Base-by-base conservation (phyloP, 2,113 vertebrate species). In the Aegypius monachus region DNA sequence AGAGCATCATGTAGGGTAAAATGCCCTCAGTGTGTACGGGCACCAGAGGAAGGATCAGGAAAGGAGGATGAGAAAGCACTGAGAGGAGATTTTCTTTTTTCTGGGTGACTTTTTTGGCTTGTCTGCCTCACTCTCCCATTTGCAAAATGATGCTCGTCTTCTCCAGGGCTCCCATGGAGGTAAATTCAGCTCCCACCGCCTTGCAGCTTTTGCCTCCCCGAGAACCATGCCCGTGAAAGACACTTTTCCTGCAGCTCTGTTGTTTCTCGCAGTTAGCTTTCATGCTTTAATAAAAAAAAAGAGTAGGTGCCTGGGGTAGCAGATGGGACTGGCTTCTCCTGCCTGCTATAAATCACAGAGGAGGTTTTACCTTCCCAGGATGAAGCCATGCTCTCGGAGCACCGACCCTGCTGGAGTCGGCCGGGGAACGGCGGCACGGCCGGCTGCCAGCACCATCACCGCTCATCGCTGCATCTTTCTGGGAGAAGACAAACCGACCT, bases 251-350 rank as follows among this genome's bases (percentile, higher is more conserved):
- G 75, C 86, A 81, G 72, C 83, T 58, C 80, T 66, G 55, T 66
- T 90, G 34, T 88, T 92, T 86, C 86, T 91, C 86, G 4, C 88
- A 67, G 67, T 67, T 38, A 32, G 58, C 47, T 88, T 67, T 78
- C 88, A 42, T 63, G 67, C 56, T 84, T 86, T 86, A 87, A 79
- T 38, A 14, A 67, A 63, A 34, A 27, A 25, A 1, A 34, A 42
- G 48, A 68, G 62, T 62, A 67, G 50, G 67, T 94, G 82, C 80
- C 83, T 58, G 38, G 79, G 55, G 88, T 86, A 70, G 88, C 86
- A 95, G 82, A 95, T 88, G 86, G 86, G 83, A 66, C 80, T 40
- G 22, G 75, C 45, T 92, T 65, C 38, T 91, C 81, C 92, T 90
- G 79, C 56, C 75, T 83, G 50, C 86, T 70, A 19, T 84, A 86